These are phyloP conservation scores for Morone saxatilis DNA, from an alignment of 2,113 vertebrate genomes.

Conservation along the genomic window DNA sequence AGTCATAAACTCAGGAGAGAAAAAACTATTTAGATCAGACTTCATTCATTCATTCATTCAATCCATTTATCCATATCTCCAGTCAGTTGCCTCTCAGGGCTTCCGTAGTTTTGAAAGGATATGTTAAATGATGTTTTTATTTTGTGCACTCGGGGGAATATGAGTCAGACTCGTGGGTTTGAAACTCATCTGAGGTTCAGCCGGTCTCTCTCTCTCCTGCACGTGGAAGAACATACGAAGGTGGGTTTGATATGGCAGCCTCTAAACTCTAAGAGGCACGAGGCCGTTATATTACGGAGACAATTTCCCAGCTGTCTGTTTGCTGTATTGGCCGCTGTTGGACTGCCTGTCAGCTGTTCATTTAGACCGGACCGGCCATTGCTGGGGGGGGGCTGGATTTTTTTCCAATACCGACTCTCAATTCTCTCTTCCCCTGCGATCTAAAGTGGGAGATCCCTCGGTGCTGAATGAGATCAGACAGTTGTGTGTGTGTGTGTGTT, in stretches of 20 bases:
- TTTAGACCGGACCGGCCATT: slow-evolving; percentile 18
- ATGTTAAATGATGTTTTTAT: no score
- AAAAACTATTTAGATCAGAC: no score
- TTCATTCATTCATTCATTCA: no score
- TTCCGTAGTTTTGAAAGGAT: no score
- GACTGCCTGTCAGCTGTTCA: slow-evolving; percentile 61
- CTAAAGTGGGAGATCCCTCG: slow-evolving; percentile 38
- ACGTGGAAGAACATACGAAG: slow-evolving; percentile 13
- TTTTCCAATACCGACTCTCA: slow-evolving; percentile 38
- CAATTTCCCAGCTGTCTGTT: slow-evolving; percentile 73
- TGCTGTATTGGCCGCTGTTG: slow-evolving; percentile 33
- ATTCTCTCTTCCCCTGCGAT: slow-evolving; percentile 28
- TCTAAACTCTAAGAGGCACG: slow-evolving; percentile 60
- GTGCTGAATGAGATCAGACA: slow-evolving; percentile 40
- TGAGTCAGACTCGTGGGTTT: no score
- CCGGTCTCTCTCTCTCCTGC: not conserved
- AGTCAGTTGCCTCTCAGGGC: no score
- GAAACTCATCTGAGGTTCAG: no score
- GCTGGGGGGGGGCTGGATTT: not conserved
- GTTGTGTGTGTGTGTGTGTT: slow-evolving; percentile 13
- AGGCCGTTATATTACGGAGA: slow-evolving; percentile 49
- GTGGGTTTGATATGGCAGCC: slow-evolving; percentile 43
- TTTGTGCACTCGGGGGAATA: no score
- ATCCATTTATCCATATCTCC: no score
- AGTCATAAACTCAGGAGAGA: no score